Conservation (phyloP, 2,113 vertebrate genomes). For the Myiopsitta monachus region DNA sequence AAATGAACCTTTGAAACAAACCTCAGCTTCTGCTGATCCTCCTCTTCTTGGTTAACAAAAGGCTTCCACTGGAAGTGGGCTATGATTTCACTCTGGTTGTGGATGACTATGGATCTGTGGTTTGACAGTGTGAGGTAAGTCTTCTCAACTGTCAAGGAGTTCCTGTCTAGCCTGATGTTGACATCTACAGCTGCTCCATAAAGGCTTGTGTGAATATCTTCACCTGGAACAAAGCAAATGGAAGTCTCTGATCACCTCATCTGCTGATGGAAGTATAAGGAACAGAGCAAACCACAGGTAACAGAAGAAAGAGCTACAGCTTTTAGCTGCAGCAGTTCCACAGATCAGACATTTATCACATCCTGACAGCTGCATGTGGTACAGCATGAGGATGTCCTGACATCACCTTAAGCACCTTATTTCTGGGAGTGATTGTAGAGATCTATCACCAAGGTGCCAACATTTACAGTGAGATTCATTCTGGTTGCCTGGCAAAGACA, state of each 20-base stretch:
- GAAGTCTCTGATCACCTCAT: not conserved
- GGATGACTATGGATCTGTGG: slow-evolving; percentile 68
- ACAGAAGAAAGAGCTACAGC: not conserved
- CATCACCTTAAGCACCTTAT: not conserved
- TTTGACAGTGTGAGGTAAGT: slow-evolving; percentile 79
- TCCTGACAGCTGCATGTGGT: rapidly evolving
- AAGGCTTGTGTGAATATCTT: slow-evolving; percentile 74
- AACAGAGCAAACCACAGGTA: not conserved
- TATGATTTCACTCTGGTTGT: slow-evolving; percentile 79
- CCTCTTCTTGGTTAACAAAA: slow-evolving; percentile 72
- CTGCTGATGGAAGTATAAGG: not conserved
- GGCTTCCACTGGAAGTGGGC: slow-evolving; percentile 84
- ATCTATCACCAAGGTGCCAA: not conserved
- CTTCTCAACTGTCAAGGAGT: slow-evolving; percentile 70
- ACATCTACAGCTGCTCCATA: slow-evolving; percentile 79
- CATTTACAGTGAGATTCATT: not conserved
- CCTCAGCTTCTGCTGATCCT: slow-evolving; percentile 74
- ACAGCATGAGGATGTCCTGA: not conserved
- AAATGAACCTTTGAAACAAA: slow-evolving; percentile 36
- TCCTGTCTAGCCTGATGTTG: slow-evolving; percentile 76
- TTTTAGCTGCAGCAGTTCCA: not conserved
- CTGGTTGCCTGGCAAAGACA: not conserved
- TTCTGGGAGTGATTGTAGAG: not conserved
- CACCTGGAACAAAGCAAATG: slow-evolving; percentile 74
- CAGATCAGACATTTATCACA: not conserved